Percentiles rank a stretch among this genome's conserved stretches.
Evolutionary conservation across 2,888 invertebrate genomes (phyloP).

Genomic region (Parochlus steinenii): DNA sequence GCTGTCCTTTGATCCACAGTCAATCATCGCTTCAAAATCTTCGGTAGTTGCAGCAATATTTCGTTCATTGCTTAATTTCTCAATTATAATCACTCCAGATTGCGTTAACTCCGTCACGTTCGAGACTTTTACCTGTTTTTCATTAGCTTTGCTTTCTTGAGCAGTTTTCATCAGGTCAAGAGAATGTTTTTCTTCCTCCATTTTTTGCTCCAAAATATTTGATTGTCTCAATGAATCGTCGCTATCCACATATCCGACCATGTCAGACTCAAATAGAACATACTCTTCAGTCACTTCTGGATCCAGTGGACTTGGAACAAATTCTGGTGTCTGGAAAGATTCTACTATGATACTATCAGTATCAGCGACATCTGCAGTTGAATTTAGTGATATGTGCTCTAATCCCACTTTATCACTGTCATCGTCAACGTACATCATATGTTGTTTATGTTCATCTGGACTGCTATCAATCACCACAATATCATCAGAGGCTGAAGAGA

Average conservation of each 20-base stretch:
- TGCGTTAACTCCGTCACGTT: conserved; percentile 21
- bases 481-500: conserved; percentile 17
- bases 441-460: conserved; percentile 32
- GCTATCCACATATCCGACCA: conserved; percentile 38
- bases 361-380: conserved; percentile 37
- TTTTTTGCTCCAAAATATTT: too few relatives aligned
- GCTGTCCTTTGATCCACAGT: conserved; percentile 41
- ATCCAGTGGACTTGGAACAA: conserved; percentile 39
- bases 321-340: conserved; percentile 32
- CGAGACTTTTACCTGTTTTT: conserved; percentile 30
- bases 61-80: conserved; percentile 17
- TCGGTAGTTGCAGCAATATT: conserved; percentile 41
- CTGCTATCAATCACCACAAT: conserved; percentile 23
- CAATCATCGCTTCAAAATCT: conserved; percentile 48
- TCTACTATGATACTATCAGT: conserved; percentile 40
- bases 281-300: conserved; percentile 41
- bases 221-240: conserved; percentile 35
- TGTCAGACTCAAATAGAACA: conserved; percentile 43
- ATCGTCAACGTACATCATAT: conserved; percentile 39
- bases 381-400: conserved; percentile 39
- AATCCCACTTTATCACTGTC: conserved; percentile 37
- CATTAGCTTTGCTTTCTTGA: too few relatives aligned
- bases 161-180: conserved; percentile 3
- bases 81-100: conserved; percentile 18
- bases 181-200: neutral